A percentile compares a stretch with the other conserved stretches of the same genome.
Conservation (phyloP, 2,797 vertebrate genomes). For the Nasua narica region DNA sequence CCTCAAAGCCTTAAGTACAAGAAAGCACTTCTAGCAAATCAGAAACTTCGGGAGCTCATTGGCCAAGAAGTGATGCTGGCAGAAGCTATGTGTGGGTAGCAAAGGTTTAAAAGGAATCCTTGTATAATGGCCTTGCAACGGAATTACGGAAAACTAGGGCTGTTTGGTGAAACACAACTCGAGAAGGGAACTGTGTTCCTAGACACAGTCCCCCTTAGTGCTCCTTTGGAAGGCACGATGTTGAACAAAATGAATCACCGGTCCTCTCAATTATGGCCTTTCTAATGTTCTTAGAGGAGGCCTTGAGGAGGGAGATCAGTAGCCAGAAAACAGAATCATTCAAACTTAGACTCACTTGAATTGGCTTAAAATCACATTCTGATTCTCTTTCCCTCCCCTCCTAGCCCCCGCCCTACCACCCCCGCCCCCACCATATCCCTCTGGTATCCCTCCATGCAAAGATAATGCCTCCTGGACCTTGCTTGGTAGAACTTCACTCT, state of each 20-base stretch:
- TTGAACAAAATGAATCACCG: not conserved
- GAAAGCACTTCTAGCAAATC: not conserved
- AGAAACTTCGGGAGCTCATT: not conserved
- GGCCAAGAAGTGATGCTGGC: not conserved
- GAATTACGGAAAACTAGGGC: not conserved
- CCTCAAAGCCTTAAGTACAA: not conserved
- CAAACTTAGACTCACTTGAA: not conserved
- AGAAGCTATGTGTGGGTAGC: not conserved
- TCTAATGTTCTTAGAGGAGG: not conserved
- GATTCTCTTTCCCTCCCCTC: not conserved
- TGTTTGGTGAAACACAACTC: not conserved
- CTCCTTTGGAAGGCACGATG: not conserved
- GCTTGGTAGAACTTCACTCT: not conserved
- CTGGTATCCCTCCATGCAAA: not conserved
- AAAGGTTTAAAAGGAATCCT: not conserved
- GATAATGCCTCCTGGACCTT: not conserved
- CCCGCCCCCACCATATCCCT: not conserved
- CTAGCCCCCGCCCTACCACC: not conserved
- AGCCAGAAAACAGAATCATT: not conserved
- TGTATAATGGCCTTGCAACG: not conserved
- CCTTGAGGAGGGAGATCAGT: not conserved
- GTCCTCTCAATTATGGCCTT: not conserved
- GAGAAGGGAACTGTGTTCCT: not conserved
- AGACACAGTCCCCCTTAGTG: not conserved
- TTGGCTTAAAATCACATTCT: not conserved